Percentiles rank a stretch among this genome's conserved stretches.
Conservation (phyloP, 2,888 invertebrate species). For the Mantis religiosa region DNA sequence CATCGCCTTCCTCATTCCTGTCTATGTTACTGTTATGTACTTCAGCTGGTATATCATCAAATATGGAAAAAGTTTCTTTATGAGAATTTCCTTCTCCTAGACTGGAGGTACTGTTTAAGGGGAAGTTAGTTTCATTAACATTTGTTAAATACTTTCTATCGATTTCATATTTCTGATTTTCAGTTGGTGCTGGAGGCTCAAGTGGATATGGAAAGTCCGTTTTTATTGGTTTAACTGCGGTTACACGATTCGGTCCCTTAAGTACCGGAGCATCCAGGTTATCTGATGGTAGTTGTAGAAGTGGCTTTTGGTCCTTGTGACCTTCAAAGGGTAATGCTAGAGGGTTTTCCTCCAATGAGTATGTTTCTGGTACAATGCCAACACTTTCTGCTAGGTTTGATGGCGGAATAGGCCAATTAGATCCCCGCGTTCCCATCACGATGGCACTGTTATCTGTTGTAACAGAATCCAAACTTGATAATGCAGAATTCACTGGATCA, state of each 20-base stretch:
- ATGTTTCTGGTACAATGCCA: slow-evolving; percentile 10
- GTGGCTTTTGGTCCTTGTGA: slow-evolving; percentile 45
- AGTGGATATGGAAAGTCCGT: slow-evolving; percentile 63
- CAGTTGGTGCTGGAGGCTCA: slow-evolving; percentile 53
- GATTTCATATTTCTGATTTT: neutral
- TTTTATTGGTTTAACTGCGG: slow-evolving; percentile 45
- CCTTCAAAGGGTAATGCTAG: neutral
- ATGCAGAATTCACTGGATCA: slow-evolving; percentile 55
- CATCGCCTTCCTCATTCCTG: neutral
- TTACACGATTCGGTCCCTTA: slow-evolving; percentile 38
- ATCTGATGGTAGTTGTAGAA: slow-evolving; percentile 43
- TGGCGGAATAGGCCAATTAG: slow-evolving; percentile 48
- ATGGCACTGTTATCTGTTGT: slow-evolving; percentile 47
- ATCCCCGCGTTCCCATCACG: slow-evolving; percentile 53
- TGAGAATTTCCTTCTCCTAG: slow-evolving; percentile 33
- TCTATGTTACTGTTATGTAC: slow-evolving; percentile 7
- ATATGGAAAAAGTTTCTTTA: slow-evolving; percentile 20
- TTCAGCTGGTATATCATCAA: slow-evolving; percentile 10
- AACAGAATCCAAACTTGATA: slow-evolving; percentile 48
- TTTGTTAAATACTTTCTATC: neutral
- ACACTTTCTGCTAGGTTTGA: slow-evolving; percentile 38
- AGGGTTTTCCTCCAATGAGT: neutral
- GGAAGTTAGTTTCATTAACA: neutral
- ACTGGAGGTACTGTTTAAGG: neutral
- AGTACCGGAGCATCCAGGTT: slow-evolving; percentile 45